Percentiles rank a stretch among this genome's conserved stretches.
Evolutionary conservation across 2,888 invertebrate genomes (phyloP).

Genomic region (Cerastis leucographa): DNA sequence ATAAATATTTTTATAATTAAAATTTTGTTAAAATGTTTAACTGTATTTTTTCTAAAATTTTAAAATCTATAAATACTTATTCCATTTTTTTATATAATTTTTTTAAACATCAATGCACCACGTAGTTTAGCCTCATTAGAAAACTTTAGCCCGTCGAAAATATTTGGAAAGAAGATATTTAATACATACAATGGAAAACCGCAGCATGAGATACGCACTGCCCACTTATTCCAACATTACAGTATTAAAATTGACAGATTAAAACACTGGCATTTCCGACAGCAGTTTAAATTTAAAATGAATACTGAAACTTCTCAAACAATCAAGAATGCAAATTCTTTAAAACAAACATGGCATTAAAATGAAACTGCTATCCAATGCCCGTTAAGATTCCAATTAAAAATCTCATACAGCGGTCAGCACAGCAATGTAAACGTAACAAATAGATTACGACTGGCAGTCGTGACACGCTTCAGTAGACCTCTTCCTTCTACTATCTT

Average conservation of each 20-base stretch:
- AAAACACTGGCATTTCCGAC: slow-evolving; percentile 45
- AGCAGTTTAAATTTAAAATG: slow-evolving; percentile 29
- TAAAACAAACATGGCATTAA: not conserved
- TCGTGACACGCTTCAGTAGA: slow-evolving; percentile 78
- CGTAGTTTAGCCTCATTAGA: slow-evolving; percentile 72
- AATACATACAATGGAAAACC: slow-evolving; percentile 38
- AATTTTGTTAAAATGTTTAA: slow-evolving; percentile 42
- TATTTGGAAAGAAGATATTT: slow-evolving; percentile 48
- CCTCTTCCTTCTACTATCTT: slow-evolving; percentile 82
- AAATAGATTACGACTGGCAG: slow-evolving; percentile 81
- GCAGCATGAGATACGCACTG: slow-evolving; percentile 38
- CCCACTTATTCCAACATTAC: slow-evolving; percentile 21
- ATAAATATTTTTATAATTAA: slow-evolving; percentile 51
- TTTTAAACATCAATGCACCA: slow-evolving; percentile 77
- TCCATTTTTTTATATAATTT: slow-evolving; percentile 62
- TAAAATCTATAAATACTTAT: slow-evolving; percentile 64
- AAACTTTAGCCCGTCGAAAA: slow-evolving; percentile 68
- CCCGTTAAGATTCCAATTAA: slow-evolving; percentile 47
- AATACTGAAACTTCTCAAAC: slow-evolving; percentile 4
- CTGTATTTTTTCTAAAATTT: slow-evolving; percentile 59
- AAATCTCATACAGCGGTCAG: slow-evolving; percentile 59
- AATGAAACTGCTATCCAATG: slow-evolving; percentile 43
- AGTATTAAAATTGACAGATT: slow-evolving; percentile 60
- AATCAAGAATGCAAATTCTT: slow-evolving; percentile 22
- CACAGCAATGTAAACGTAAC: slow-evolving; percentile 55